Evolutionary conservation across 2,888 invertebrate genomes (phyloP).

Genomic region (Therioaphis trifolii): DNA sequence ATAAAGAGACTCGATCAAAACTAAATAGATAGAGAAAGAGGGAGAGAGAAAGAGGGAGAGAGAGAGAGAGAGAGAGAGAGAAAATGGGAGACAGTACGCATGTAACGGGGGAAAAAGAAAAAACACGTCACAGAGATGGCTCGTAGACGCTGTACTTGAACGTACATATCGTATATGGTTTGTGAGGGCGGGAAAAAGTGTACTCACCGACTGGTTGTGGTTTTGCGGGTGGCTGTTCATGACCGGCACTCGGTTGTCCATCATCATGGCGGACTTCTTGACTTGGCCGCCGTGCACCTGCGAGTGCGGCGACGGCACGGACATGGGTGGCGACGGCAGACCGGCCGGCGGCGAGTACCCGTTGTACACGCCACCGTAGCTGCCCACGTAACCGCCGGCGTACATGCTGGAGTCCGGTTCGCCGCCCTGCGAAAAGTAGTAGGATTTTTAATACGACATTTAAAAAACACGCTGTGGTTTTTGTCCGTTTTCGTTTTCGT

Average conservation of each 20-base stretch:
- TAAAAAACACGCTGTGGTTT: no score
- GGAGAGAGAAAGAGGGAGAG: no score
- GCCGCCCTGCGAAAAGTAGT: conserved; percentile 67
- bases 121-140: no score
- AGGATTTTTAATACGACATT: not conserved
- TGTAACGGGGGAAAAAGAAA: no score
- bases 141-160: no score
- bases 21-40: no score
- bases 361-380: conserved; percentile 69
- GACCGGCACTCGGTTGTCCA: conserved; percentile 57
- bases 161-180: no score
- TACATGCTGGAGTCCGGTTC: conserved; percentile 68
- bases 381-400: conserved; percentile 69
- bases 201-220: conserved; percentile 57
- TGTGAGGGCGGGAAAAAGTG: no score
- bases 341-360: conserved; percentile 71
- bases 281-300: conserved; percentile 61
- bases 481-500: no score
- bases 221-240: conserved; percentile 57
- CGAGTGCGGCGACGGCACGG: conserved; percentile 63
- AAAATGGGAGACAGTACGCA: no score
- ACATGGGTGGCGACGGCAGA: conserved; percentile 66
- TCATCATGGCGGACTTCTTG: conserved; percentile 60
- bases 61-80: no score
- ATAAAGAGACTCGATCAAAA: no score